Conservation (phyloP, 2,888 invertebrate genomes). For the Lordiphosa fenestrarum region DNA sequence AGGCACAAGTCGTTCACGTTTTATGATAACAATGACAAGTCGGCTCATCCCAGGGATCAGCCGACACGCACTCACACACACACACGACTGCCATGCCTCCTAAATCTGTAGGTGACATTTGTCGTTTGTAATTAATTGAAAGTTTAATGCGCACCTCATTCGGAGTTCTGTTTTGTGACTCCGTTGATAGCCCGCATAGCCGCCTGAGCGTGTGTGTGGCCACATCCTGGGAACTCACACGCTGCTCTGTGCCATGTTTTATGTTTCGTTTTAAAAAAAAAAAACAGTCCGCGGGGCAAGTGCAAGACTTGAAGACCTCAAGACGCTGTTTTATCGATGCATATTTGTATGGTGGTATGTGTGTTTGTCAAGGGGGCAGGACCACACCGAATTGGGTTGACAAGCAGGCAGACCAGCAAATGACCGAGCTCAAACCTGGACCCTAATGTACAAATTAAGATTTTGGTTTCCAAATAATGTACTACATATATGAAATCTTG, state of each 20-base stretch:
- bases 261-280: constrained; percentile 18
- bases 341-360: constrained; percentile 7
- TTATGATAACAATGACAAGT: constrained; percentile 9
- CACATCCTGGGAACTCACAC: constrained; percentile 20
- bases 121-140: constrained; percentile 46
- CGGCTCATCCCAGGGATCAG: neutral
- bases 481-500: too few relatives aligned
- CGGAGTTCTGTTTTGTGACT: constrained; percentile 37
- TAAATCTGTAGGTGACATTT: constrained; percentile 24
- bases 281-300: too few relatives aligned
- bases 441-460: too few relatives aligned
- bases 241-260: constrained; percentile 41
- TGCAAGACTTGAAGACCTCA: too few relatives aligned
- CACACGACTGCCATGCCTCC: neutral
- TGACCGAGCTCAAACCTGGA: too few relatives aligned
- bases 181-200: constrained; percentile 49
- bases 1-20: too few relatives aligned
- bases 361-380: constrained; percentile 1
- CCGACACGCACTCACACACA: too few relatives aligned
- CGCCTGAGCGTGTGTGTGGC: constrained; percentile 35
- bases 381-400: constrained; percentile 41
- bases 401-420: constrained; percentile 24
- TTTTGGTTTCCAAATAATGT: too few relatives aligned
- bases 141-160: constrained; percentile 19
- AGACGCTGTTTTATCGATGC: constrained; percentile 22